Evolutionary conservation across 2,888 invertebrate genomes (phyloP), one percentile per base, ranked within the genome.

Genomic region (Ecdyonurus torrentis): DNA sequence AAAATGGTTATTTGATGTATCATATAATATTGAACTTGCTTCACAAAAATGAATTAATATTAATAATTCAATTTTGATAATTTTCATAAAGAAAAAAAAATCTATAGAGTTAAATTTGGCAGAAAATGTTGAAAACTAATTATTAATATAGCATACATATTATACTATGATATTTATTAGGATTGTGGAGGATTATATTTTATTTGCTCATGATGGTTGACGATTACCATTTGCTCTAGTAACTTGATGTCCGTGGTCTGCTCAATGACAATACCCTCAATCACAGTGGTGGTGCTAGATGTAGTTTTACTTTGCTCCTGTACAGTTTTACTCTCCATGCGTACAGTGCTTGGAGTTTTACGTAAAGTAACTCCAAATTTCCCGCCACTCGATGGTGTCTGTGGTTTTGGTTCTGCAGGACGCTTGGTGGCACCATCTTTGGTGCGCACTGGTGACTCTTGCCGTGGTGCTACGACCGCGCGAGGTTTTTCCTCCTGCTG

Each of bases 281-380:
- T 61, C 2, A 37, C 25, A 2, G 62, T 37, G 50, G 23, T 52
- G 61, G 22, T 52, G 2, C 23, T 23, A 5, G 61, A 55, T n/a
- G 65, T 22, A 55, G 59, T 10, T 72, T 71, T 3, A 77, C 74
- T 1, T 76, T 74, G 66, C 78, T 75, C 66, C 79, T 80, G 63
- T 2, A 65, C 65, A 7, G 24, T 59, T 53, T 50, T 52, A 1
- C 37, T 58, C 52, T 63, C 63, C 23, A 59, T 59, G 2, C 59
- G 23, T 23, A 50, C 50, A 2, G 58, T 53, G 68, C 82, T 80
- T 1, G 83, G 80, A 1, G 83, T 81, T 64, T 79, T 77, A 24
- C 80, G 79, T 25, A 85, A 74, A 61, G 84, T 84, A 5, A 87
- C 82, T 37, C 86, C 86, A 70, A 87, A 87, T 70, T 86, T 86